Evolutionary conservation across 2,113 vertebrate species (phyloP).

Genomic region (Himantopus leucocephalus): DNA sequence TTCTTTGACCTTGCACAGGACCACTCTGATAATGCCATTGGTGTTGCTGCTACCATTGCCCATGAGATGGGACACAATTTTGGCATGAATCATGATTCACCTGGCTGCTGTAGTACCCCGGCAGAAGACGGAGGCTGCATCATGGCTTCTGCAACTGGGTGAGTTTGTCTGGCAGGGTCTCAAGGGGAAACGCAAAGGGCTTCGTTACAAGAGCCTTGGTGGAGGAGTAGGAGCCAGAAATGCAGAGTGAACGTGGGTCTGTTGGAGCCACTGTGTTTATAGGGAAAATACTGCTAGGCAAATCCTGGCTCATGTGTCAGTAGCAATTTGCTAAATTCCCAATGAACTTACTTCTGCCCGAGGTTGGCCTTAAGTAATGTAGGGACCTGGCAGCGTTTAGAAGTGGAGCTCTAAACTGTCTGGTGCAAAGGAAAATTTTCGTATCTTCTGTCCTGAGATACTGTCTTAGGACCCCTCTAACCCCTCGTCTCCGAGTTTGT

Average conservation of each 20-base stretch:
- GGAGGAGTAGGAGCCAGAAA: neutral
- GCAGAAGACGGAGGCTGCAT: constrained; percentile 92
- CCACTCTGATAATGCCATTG: constrained; percentile 88
- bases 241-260: neutral
- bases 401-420: neutral
- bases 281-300: neutral
- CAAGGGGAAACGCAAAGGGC: neutral
- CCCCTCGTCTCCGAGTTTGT: neutral
- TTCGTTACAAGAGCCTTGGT: neutral
- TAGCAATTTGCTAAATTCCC: neutral
- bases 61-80: constrained; percentile 99
- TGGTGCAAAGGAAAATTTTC: neutral
- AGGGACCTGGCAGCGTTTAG: neutral
- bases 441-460: neutral
- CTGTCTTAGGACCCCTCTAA: neutral
- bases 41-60: constrained; percentile 93
- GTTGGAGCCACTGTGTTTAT: neutral
- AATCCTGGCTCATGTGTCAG: neutral
- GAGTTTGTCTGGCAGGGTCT: neutral
- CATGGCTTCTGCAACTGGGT: constrained; percentile 98
- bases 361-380: neutral
- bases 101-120: constrained; percentile 83
- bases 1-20: constrained; percentile 76
- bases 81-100: constrained; percentile 92
- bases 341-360: neutral